Conservation (phyloP, 2,888 invertebrate genomes). For the Acrobasis suavella region DNA sequence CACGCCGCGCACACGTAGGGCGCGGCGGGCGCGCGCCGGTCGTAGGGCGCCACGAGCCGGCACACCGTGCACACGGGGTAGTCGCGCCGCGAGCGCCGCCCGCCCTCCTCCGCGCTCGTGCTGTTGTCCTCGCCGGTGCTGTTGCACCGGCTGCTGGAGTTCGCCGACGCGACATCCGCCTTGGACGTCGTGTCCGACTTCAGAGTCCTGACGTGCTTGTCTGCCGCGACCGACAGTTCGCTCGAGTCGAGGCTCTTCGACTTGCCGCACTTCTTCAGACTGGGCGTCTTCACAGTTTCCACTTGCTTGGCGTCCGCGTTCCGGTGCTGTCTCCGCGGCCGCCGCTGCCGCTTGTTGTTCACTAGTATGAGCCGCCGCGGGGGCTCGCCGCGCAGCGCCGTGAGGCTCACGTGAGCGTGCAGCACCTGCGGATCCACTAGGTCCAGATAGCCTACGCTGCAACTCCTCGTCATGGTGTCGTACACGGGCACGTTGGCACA, state of each 20-base stretch:
- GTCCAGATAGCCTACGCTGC: constrained; percentile 94
- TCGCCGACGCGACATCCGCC: constrained; percentile 39
- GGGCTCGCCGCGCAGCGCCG: constrained; percentile 87
- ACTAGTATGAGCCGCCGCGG: constrained; percentile 90
- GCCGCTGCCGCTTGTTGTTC: constrained; percentile 83
- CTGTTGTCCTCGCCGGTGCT: constrained; percentile 55
- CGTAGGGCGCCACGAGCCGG: constrained; percentile 50
- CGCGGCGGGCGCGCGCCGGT: constrained; percentile 33
- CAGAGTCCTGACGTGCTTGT: constrained; percentile 49
- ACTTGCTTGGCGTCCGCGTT: constrained; percentile 52
- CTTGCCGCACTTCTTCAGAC: constrained; percentile 87
- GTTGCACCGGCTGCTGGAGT: constrained; percentile 49
- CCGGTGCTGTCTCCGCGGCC: constrained; percentile 61
- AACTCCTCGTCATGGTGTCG: constrained; percentile 91
- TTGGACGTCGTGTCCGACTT: constrained; percentile 30
- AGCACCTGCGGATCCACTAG: constrained; percentile 89
- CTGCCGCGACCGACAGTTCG: constrained; percentile 85
- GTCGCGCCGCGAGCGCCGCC: constrained; percentile 46
- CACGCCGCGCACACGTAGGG: constrained; percentile 51
- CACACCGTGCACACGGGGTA: constrained; percentile 53
- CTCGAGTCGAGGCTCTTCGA: constrained; percentile 93
- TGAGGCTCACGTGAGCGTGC: constrained; percentile 87
- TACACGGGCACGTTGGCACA: constrained; percentile 66
- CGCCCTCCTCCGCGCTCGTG: constrained; percentile 50
- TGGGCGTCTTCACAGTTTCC: constrained; percentile 63